phyloP scores from a whole-genome alignment of 2,113 vertebrate genomes.

The Caranx melampygus region DNA sequence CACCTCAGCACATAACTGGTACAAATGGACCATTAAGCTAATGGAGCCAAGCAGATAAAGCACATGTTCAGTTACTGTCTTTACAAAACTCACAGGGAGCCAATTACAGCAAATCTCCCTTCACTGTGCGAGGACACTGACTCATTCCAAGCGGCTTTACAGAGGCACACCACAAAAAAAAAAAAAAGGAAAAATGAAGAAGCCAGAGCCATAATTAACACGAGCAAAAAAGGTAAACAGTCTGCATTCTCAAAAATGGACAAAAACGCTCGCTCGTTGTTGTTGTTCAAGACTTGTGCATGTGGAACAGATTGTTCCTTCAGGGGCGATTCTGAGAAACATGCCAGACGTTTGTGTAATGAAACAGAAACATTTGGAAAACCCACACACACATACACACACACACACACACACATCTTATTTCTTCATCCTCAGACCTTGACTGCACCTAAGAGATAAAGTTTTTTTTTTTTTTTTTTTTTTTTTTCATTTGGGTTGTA shows the following conservation, averaged over 20 bases:
- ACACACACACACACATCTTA: background rate
- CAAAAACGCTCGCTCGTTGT: constrained; percentile 3
- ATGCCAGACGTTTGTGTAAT: constrained; percentile 17
- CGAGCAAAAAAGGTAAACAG: constrained; percentile 5
- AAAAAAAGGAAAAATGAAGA: constrained; percentile 5
- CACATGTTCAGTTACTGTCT: constrained; percentile 64
- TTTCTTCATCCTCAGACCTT: background rate
- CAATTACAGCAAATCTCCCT: constrained; percentile 64
- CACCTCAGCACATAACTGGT: constrained; percentile 64
- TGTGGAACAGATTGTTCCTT: constrained; percentile 32
- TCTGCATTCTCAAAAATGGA: background rate
- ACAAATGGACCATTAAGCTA: constrained; percentile 67
- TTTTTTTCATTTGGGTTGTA: background rate
- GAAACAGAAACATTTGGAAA: background rate
- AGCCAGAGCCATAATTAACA: constrained; percentile 28
- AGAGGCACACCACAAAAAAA: constrained; percentile 15
- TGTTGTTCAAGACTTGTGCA: constrained; percentile 20
- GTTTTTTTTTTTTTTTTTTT: background rate
- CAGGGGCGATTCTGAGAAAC: background rate
- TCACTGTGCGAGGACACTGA: constrained; percentile 12
- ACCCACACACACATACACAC: background rate
- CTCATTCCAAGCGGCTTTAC: constrained; percentile 27
- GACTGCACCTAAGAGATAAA: background rate
- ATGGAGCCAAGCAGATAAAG: constrained; percentile 62
- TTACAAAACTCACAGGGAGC: constrained; percentile 65